Evolutionary conservation across 2,113 vertebrate genomes (phyloP), one percentile per base, ranked within the genome.

Genomic region (Melanocharis versteri): DNA sequence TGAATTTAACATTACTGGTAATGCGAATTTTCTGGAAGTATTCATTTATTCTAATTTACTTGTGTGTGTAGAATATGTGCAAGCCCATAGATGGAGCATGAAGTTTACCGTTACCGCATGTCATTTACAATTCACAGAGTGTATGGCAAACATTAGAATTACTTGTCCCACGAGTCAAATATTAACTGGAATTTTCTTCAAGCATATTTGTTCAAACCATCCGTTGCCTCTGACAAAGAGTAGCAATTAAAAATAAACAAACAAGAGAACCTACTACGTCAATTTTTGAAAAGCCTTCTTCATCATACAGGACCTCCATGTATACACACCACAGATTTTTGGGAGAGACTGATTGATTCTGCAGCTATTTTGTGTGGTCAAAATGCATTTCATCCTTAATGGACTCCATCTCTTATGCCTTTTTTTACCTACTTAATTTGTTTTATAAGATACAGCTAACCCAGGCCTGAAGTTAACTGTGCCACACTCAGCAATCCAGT

Each of bases 381-480:
- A 79, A 78, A 71, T 91, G 54, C 76, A 83, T 95, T 96, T 96
- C 73, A 94, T 94, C 91, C 18, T 79, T 93, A 60, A 93, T 93
- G 40, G 54, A 56, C 68, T 84, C 80, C 76, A 54, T 71, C 17
- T 70, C 62, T 58, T 47, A 56, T 1, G 12, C 47, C 62, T 80
- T 90, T 85, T 96, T 89, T 44, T 80, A 79, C 54, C 18, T 51
- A 37, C 44, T 26, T 9, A 16, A 24, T 69, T 66, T 88, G 85
- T 94, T 94, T 85, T 18, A 60, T 60, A 73, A 53, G 56, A n/a
- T 73, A n/a, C 9, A 30, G n/a, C 76, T 68, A 93, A 69, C 15
- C 9, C 27, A 64, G 53, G 68, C 66, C 60, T 77, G 57, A 73
- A 83, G 69, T 87, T 87, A 65, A 78, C 64, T 82, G 40, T 80